These are phyloP conservation scores for Hecatera dysodea DNA, from an alignment of 2,888 invertebrate genomes.

Conservation along the genomic window DNA sequence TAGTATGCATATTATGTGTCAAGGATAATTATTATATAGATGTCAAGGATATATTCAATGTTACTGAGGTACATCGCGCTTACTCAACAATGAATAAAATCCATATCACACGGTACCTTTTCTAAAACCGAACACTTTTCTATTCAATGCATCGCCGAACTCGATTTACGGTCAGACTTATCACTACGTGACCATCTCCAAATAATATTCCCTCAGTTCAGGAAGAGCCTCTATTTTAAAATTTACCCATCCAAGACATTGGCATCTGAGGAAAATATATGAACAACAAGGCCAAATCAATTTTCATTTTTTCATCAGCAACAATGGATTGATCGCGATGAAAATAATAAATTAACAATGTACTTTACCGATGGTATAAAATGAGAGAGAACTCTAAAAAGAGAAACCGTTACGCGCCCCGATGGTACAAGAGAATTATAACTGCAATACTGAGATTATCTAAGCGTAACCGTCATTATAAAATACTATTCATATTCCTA, in stretches of 20 bases:
- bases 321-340: slow-evolving; percentile 24
- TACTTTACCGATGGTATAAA: slow-evolving; percentile 3
- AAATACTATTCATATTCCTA: slow-evolving; percentile 26
- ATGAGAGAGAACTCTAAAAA: slow-evolving; percentile 33
- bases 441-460: slow-evolving; percentile 35
- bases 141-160: slow-evolving; percentile 49
- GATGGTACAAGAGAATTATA: slow-evolving; percentile 25
- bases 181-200: slow-evolving; percentile 36
- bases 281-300: slow-evolving; percentile 24
- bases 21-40: slow-evolving; percentile 48
- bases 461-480: slow-evolving; percentile 32
- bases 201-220: slow-evolving; percentile 13
- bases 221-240: slow-evolving; percentile 26
- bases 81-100: slow-evolving; percentile 32
- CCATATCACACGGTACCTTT: slow-evolving; percentile 14
- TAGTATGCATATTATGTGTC: slow-evolving; percentile 46
- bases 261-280: slow-evolving; percentile 18
- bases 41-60: slow-evolving; percentile 38
- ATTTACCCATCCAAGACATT: slow-evolving; percentile 19
- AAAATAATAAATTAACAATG: slow-evolving; percentile 18
- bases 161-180: slow-evolving; percentile 47
- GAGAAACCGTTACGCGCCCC: slow-evolving; percentile 14
- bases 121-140: slow-evolving; percentile 34
- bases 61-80: neutral
- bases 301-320: slow-evolving; percentile 31